Evolutionary conservation across 2,797 vertebrate species (phyloP).

Genomic region (Rhynchonycteris naso): DNA sequence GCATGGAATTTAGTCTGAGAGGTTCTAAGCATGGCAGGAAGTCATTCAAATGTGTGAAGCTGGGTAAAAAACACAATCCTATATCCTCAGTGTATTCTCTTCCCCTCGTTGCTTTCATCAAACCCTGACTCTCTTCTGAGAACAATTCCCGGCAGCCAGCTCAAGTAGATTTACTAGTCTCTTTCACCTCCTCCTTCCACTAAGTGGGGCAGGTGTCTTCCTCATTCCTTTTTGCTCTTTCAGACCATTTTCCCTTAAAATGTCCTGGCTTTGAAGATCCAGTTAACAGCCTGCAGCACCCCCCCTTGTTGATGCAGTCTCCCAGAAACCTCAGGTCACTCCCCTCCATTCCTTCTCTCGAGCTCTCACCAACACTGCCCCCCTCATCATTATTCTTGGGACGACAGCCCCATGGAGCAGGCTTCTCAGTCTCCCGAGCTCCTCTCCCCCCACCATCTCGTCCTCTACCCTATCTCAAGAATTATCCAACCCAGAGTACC

Average conservation of each 20-base stretch:
- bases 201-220: not conserved
- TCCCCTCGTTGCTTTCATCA: not conserved
- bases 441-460: not conserved
- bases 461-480: not conserved
- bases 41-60: not conserved
- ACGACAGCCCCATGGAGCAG: not conserved
- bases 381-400: not conserved
- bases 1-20: not conserved
- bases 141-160: not conserved
- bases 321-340: not conserved
- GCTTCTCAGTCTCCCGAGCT: not conserved
- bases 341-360: not conserved
- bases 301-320: not conserved
- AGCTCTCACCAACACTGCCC: not conserved
- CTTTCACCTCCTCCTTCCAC: not conserved
- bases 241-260: not conserved
- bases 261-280: not conserved
- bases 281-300: not conserved
- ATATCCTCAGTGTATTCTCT: rapidly evolving
- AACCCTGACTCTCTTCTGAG: not conserved
- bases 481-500: not conserved
- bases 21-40: not conserved
- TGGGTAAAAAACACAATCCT: not conserved
- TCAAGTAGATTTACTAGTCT: not conserved
- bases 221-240: not conserved